Evolutionary conservation across 2,888 invertebrate genomes (phyloP).

Genomic region (Idaea straminata): DNA sequence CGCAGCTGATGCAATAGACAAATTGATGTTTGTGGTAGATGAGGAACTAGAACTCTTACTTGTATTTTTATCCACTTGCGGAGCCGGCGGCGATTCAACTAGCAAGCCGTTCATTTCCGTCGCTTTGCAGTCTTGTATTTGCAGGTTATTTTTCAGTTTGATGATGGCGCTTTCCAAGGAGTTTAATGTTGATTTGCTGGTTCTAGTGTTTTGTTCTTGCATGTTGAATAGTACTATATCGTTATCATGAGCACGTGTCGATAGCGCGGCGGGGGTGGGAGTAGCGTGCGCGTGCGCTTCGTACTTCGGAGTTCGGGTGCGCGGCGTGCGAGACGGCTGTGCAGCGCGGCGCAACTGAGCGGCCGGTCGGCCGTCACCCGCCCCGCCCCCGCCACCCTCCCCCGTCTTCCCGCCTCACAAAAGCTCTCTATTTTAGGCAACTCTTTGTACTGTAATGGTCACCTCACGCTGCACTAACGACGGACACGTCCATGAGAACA

Average conservation of each 20-base stretch:
- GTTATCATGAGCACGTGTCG: slow-evolving; percentile 58
- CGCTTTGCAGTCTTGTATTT: slow-evolving; percentile 72
- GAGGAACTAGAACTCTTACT: slow-evolving; percentile 70
- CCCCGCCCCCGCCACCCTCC: slow-evolving; percentile 71
- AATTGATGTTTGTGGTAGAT: slow-evolving; percentile 62
- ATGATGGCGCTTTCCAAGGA: slow-evolving; percentile 77
- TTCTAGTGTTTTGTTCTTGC: slow-evolving; percentile 76
- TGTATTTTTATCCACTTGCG: slow-evolving; percentile 65
- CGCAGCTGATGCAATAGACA: slow-evolving; percentile 81
- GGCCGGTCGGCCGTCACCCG: slow-evolving; percentile 70
- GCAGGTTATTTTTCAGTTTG: slow-evolving; percentile 76
- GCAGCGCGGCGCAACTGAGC: slow-evolving; percentile 76
- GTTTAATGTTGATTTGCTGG: slow-evolving; percentile 70
- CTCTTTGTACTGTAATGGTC: slow-evolving; percentile 80
- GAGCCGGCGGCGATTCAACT: slow-evolving; percentile 61
- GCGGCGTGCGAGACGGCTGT: slow-evolving; percentile 70
- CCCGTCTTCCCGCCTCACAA: slow-evolving; percentile 74
- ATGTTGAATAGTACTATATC: slow-evolving; percentile 50
- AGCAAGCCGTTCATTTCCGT: slow-evolving; percentile 65
- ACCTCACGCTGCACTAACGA: slow-evolving; percentile 80
- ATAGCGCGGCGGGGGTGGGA: slow-evolving; percentile 51
- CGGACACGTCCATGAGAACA: slow-evolving; percentile 78
- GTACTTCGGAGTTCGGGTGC: slow-evolving; percentile 53
- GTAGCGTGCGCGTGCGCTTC: slow-evolving; percentile 62
- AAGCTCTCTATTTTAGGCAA: slow-evolving; percentile 81